These are phyloP conservation scores for Polietes domitor DNA, from an alignment of 2,888 invertebrate genomes.

Conservation along the genomic window DNA sequence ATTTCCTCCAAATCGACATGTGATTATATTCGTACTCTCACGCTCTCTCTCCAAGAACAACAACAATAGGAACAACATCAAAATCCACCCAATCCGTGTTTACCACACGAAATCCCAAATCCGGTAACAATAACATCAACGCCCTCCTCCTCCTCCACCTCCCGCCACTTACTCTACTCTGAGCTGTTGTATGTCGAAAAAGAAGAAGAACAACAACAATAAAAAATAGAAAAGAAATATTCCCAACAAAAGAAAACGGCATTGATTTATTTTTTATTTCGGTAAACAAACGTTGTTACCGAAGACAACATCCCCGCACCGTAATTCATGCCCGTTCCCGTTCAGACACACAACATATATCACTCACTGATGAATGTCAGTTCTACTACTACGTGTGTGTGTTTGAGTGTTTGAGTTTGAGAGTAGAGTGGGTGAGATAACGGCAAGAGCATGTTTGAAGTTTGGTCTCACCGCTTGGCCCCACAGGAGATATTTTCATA, in stretches of 20 bases:
- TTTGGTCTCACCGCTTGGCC: background rate
- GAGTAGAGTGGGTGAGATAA: background rate
- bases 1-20: background rate
- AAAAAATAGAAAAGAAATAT: background rate
- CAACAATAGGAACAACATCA: background rate
- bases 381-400: background rate
- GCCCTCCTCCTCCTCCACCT: background rate
- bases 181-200: background rate
- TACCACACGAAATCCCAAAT: background rate
- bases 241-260: background rate
- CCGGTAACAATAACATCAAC: background rate
- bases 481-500: background rate
- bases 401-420: constrained; percentile 2
- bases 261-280: constrained; percentile 2
- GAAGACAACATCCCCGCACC: background rate
- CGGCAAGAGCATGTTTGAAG: background rate
- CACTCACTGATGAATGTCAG: background rate
- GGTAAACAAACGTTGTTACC: background rate
- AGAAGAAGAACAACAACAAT: too few relatives aligned
- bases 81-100: background rate
- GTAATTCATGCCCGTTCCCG: background rate
- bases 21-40: background rate
- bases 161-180: background rate
- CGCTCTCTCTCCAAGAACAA: too few relatives aligned
- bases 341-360: background rate